Evolutionary conservation across 92 coral and sea anemone genomes (phyloP).

Genomic region (Plumapathes pennacea): DNA sequence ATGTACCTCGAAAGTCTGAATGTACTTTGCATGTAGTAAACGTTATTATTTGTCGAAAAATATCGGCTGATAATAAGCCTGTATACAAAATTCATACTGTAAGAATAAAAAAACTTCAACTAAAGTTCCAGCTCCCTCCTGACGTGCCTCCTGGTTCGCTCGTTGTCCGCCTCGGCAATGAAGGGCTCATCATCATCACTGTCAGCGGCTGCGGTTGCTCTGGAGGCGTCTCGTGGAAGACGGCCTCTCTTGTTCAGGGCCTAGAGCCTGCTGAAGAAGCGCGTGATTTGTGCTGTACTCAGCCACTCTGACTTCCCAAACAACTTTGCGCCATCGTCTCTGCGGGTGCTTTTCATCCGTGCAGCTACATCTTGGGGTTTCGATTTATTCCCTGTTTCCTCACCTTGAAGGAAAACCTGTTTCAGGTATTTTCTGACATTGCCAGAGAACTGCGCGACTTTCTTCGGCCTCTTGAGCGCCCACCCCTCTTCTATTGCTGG

Average conservation of each 20-base stretch:
- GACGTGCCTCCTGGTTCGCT: too few relatives aligned
- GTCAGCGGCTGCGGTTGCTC: too few relatives aligned
- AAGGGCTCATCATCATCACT: too few relatives aligned
- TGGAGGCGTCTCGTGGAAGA: neutral
- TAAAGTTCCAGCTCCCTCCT: too few relatives aligned
- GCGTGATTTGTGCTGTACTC: neutral
- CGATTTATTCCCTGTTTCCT: conserved; percentile 42
- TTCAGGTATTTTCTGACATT: conserved; percentile 14
- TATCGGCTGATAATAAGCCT: too few relatives aligned
- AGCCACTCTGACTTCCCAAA: conserved; percentile 15
- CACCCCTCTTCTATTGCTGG: conserved; percentile 21
- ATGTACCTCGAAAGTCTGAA: too few relatives aligned
- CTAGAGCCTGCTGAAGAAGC: conserved; percentile 1
- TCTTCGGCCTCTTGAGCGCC: conserved; percentile 26
- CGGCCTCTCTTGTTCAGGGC: conserved; percentile 3
- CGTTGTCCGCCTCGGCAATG: too few relatives aligned
- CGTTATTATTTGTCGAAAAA: too few relatives aligned
- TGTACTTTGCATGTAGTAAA: too few relatives aligned
- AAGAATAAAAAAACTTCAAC: too few relatives aligned
- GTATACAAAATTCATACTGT: too few relatives aligned
- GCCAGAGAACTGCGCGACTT: conserved; percentile 20
- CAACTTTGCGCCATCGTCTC: conserved; percentile 5
- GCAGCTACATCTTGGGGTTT: too few relatives aligned
- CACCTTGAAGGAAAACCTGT: conserved; percentile 25
- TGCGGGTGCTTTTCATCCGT: conserved; percentile 15